phyloP scores from a whole-genome alignment of 2,888 invertebrate species.

The Amblyjoppa proteus region DNA sequence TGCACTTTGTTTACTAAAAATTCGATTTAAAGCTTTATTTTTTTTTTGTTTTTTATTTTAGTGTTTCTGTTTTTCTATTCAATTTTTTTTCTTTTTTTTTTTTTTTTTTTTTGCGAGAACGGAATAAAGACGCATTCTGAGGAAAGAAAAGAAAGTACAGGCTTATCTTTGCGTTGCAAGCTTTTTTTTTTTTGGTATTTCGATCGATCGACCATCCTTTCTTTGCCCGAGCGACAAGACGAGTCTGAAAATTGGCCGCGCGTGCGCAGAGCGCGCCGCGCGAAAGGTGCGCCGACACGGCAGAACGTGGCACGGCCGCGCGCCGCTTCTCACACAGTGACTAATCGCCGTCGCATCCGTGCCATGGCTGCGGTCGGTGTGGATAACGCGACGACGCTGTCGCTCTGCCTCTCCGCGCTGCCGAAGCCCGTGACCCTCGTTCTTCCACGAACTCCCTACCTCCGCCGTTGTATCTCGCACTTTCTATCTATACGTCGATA shows the following conservation, averaged over 20 bases:
- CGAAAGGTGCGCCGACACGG: slow-evolving; percentile 54
- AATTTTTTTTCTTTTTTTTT: not conserved
- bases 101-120: not conserved
- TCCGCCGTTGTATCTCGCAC: slow-evolving; percentile 8
- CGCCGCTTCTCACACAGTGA: slow-evolving; percentile 62
- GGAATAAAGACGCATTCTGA: not conserved
- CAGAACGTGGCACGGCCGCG: slow-evolving; percentile 43
- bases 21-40: not conserved
- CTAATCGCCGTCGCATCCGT: slow-evolving; percentile 67
- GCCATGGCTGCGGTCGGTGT: slow-evolving; percentile 64
- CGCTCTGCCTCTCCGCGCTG: not conserved
- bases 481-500: slow-evolving; percentile 33
- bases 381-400: slow-evolving; percentile 46
- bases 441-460: slow-evolving; percentile 45
- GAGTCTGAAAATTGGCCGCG: slow-evolving; percentile 45
- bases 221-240: slow-evolving; percentile 29
- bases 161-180: not conserved
- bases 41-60: not conserved
- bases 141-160: not conserved
- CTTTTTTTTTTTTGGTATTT: slow-evolving; percentile 16
- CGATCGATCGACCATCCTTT: slow-evolving; percentile 16
- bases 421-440: slow-evolving; percentile 62
- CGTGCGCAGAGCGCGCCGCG: slow-evolving; percentile 29
- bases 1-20: not conserved
- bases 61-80: not conserved